Base-by-base conservation (phyloP, 2,888 invertebrate genomes). In the Cyclophora punctaria region DNA sequence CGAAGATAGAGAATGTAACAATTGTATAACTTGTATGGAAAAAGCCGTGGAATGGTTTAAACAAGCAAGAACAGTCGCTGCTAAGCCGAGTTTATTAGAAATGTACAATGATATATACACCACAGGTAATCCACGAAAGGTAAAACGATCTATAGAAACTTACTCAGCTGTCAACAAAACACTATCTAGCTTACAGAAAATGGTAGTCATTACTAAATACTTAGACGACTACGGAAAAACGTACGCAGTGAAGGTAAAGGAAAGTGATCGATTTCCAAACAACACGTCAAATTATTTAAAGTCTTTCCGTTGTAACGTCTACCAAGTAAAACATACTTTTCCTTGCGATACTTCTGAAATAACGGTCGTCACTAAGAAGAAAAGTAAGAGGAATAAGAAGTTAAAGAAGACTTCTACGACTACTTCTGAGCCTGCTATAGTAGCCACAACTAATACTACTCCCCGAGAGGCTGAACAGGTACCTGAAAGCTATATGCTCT, bases 221-320 rank as follows among this genome's bases (percentile, higher is more conserved):
- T 48, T 41, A 34, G 73, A 67, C 6, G 58, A 63, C 1, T 67
- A 76, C 5, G 76, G 70, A 3, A 69, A 73, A 56, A 61, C 80
- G 3, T 76, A 72, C 49, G 85, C 80, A 3, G 48, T 86, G 42
- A 79, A 79, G 69, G 64, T 85, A 7, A 78, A 75, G 57, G 84
- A 80, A 66, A 60, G 57, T 7, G 43, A 46, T 20, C 20, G 20
- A 20, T 20, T 20, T 20, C 20, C 20, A 20, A 20, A 20, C 20
- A 20, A 20, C 20, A 20, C 20, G 20, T 20, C 20, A 20, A 20
- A 20, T 20, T 57, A 59, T 6, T 5, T 44, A 46, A 61, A 53
- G 41, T 49, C 58, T 4, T 37, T 37, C 37, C 6, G 55, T 7
- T 86, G 86, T 54, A 66, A 71, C 59, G 64, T 84, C 5, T 84